Evolutionary conservation across 2,113 vertebrate species (phyloP).

Genomic region (Lutjanus erythropterus): DNA sequence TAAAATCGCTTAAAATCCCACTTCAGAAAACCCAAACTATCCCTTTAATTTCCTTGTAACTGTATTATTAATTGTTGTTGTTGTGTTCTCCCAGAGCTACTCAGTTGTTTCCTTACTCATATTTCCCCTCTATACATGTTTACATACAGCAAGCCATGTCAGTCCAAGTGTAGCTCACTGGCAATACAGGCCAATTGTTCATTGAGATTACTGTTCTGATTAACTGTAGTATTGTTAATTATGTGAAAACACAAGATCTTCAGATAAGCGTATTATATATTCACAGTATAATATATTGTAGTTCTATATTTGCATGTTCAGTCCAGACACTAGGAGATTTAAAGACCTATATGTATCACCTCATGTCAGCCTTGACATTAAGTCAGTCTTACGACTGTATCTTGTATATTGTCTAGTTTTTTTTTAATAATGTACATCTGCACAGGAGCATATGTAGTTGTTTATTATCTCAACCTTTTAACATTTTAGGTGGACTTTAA

Average conservation of each 20-base stretch:
- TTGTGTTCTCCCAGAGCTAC: neutral
- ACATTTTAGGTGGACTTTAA: slow-evolving; percentile 16
- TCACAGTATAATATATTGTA: slow-evolving; percentile 2
- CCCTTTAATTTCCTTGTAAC: slow-evolving; percentile 5
- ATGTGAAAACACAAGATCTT: slow-evolving; percentile 18
- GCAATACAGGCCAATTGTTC: slow-evolving; percentile 49
- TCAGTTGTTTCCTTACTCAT: neutral
- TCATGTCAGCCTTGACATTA: neutral
- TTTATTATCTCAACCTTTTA: neutral
- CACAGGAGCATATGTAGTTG: neutral
- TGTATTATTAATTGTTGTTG: slow-evolving; percentile 1
- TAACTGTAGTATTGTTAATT: slow-evolving; percentile 14
- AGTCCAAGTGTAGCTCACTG: slow-evolving; percentile 24
- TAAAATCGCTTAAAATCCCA: no score
- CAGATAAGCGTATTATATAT: neutral
- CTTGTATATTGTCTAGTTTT: slow-evolving; percentile 4
- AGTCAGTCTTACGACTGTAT: slow-evolving; percentile 26
- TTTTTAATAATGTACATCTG: slow-evolving; percentile 12
- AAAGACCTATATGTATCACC: neutral
- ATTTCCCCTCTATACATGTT: slow-evolving; percentile 52
- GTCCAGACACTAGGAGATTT: neutral
- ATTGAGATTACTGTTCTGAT: slow-evolving; percentile 20
- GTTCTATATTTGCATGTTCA: slow-evolving; percentile 8
- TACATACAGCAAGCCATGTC: slow-evolving; percentile 56
- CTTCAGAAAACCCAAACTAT: no score